phyloP scores from a whole-genome alignment of 2,797 vertebrate genomes.

The Spinus pinus region DNA sequence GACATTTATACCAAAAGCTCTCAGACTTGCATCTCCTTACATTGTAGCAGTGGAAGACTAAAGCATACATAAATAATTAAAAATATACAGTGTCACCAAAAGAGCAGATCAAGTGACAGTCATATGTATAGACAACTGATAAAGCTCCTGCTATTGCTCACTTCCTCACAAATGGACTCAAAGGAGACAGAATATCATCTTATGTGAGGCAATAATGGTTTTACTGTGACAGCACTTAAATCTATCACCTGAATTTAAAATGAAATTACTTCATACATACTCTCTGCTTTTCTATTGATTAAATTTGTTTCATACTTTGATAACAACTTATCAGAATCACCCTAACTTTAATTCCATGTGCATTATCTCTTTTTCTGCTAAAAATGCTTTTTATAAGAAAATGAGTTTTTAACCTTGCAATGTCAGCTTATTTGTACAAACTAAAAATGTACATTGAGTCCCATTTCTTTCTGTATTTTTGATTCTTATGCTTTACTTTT shows the following conservation, averaged over 20 bases:
- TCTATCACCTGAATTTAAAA: background rate
- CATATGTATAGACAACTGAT: background rate
- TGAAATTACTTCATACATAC: background rate
- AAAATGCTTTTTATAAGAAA: background rate
- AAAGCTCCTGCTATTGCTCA: background rate
- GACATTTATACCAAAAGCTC: background rate
- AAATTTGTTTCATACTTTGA: background rate
- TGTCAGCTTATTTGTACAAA: background rate
- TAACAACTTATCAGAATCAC: constrained; percentile 7
- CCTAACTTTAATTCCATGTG: background rate
- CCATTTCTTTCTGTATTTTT: background rate
- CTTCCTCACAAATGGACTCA: background rate
- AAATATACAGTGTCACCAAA: background rate
- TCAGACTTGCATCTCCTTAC: background rate
- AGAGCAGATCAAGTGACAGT: background rate
- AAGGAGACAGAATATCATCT: background rate
- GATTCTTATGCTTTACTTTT: background rate
- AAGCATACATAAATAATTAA: constrained; percentile 1
- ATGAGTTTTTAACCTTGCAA: background rate
- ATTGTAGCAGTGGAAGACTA: background rate
- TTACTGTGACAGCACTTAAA: background rate
- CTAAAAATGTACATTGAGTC: background rate
- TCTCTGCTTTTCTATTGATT: background rate
- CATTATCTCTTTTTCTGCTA: background rate
- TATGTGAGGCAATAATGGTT: background rate